Evolutionary conservation across 2,113 vertebrate species (phyloP).

Genomic region (Crotophaga sulcirostris): DNA sequence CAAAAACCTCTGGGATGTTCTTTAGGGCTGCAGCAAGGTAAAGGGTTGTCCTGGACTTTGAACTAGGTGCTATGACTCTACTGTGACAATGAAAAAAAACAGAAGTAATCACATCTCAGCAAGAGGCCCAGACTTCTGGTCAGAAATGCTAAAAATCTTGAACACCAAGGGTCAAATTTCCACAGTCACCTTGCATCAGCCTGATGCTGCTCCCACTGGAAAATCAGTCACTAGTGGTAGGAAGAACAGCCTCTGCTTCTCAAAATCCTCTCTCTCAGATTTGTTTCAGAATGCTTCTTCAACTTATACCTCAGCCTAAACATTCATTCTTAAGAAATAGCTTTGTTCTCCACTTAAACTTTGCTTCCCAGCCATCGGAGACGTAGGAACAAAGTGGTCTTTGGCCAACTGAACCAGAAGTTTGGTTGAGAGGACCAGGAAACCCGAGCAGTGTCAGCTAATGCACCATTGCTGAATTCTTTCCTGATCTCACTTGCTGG

Average conservation of each 20-base stretch:
- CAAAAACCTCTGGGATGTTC: background rate
- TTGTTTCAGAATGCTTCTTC: background rate
- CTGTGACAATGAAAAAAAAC: too few relatives aligned
- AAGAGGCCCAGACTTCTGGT: background rate
- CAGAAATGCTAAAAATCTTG: background rate
- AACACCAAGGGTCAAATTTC: background rate
- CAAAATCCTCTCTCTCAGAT: background rate
- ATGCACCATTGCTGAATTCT: rapidly evolving
- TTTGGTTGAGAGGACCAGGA: background rate
- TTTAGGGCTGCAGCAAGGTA: background rate
- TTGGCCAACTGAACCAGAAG: background rate
- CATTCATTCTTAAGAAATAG: background rate
- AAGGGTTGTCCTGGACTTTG: background rate
- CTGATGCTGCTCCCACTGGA: background rate
- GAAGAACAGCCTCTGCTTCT: background rate
- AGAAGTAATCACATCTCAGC: background rate
- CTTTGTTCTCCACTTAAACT: background rate
- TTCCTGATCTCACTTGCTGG: background rate
- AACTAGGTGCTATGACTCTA: background rate
- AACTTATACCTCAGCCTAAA: background rate
- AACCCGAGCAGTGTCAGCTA: background rate
- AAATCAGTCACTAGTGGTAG: background rate
- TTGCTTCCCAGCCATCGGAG: background rate
- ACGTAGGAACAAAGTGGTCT: background rate
- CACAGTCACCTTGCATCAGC: background rate